phyloP scores from a whole-genome alignment of 2,797 vertebrate species.

The Melopsittacus undulatus region DNA sequence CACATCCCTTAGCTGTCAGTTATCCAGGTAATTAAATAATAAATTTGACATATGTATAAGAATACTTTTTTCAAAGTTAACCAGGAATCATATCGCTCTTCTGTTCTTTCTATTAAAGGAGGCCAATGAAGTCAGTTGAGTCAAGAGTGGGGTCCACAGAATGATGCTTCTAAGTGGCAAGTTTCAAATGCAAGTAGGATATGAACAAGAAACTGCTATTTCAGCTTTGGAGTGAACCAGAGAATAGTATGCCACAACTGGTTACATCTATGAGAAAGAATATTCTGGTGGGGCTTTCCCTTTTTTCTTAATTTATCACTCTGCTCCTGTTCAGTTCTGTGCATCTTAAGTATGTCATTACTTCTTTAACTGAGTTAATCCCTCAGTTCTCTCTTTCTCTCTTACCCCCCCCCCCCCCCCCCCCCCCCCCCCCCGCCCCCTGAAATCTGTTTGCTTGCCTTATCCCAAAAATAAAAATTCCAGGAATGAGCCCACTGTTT shows the following conservation, averaged over 20 bases:
- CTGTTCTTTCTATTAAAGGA: background rate
- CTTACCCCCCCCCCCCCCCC: background rate
- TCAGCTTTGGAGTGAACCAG: background rate
- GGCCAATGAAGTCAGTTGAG: background rate
- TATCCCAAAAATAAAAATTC: background rate
- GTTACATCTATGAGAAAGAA: background rate
- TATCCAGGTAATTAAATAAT: background rate
- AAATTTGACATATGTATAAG: background rate
- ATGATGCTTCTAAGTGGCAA: background rate
- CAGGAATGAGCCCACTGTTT: background rate
- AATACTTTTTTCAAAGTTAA: background rate
- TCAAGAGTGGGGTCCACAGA: background rate
- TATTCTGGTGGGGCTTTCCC: background rate
- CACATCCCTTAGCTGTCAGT: background rate
- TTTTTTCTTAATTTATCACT: background rate
- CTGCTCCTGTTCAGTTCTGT: background rate
- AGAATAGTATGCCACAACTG: background rate
- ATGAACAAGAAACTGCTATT: background rate
- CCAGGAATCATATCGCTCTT: background rate
- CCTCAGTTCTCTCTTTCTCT: background rate
- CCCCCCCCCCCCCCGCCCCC: rapidly evolving
- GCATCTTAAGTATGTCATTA: background rate
- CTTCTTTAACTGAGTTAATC: background rate
- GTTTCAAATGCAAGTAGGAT: background rate
- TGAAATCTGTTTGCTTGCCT: background rate